A percentile compares a stretch with the other conserved stretches of the same genome.
Evolutionary conservation across 1,140 invertebrate genomes (phyloP).

Genomic region (Danaus melanippus): DNA sequence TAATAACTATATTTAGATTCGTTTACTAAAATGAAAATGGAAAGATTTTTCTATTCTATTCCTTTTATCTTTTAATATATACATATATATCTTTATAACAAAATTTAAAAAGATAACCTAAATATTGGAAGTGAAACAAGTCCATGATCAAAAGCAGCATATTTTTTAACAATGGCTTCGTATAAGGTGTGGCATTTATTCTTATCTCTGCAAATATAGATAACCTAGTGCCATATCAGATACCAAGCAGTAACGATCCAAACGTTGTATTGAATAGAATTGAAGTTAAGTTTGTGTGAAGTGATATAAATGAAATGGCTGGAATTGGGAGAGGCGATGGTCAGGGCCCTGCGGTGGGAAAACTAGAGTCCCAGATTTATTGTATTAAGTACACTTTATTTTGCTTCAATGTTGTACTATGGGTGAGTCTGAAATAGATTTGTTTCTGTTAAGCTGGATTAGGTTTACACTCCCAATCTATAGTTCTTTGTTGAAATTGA

Average conservation of each 20-base stretch:
- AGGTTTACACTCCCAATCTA: neutral
- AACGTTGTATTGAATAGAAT: conserved; percentile 33
- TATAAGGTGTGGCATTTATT: conserved; percentile 55
- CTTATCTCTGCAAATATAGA: conserved; percentile 64
- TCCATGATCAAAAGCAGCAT: no score
- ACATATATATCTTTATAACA: no score
- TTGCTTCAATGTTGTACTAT: conserved; percentile 79
- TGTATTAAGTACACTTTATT: conserved; percentile 81
- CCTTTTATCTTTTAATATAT: no score
- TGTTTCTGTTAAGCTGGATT: conserved; percentile 2
- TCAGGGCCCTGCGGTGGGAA: conserved; percentile 59
- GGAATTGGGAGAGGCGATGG: conserved; percentile 56
- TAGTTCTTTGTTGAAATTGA: neutral
- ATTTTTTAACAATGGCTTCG: no score
- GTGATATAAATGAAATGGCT: conserved; percentile 55
- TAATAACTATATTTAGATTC: no score
- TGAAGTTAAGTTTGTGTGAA: conserved; percentile 33
- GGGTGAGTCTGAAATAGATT: conserved; percentile 71
- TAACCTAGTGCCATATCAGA: conserved; percentile 58
- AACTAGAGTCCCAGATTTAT: conserved; percentile 78
- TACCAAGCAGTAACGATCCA: conserved; percentile 48
- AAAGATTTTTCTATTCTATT: no score
- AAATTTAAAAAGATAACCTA: no score
- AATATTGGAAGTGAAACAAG: no score
- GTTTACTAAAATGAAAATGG: no score